phyloP scores from a whole-genome alignment of 2,113 vertebrate species.

The Eptatretus burgeri region DNA sequence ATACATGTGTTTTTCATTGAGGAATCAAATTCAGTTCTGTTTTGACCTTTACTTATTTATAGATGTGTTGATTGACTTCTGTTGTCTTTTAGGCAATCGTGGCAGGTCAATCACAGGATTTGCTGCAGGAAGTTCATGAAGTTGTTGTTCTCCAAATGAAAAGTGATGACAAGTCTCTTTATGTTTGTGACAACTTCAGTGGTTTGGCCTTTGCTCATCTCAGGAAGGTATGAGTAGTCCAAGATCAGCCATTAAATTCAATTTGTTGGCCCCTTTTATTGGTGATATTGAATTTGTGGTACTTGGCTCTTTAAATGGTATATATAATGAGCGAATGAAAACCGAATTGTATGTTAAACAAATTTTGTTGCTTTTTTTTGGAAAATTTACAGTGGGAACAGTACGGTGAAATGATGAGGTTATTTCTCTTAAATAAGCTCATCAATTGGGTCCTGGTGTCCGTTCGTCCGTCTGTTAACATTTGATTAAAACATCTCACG shows the following conservation, averaged over 20 bases:
- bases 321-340: background rate
- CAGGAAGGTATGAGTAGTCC: conserved; percentile 26
- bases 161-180: conserved; percentile 58
- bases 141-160: conserved; percentile 27
- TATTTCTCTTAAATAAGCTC: too few relatives aligned
- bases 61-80: too few relatives aligned
- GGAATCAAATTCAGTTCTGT: too few relatives aligned
- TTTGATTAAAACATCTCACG: too few relatives aligned
- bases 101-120: conserved; percentile 38
- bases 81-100: too few relatives aligned
- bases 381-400: background rate
- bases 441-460: too few relatives aligned
- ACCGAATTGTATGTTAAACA: rapidly evolving
- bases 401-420: background rate
- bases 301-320: rapidly evolving
- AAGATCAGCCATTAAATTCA: background rate
- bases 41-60: too few relatives aligned
- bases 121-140: conserved; percentile 41
- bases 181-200: conserved; percentile 52
- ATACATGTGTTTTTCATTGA: too few relatives aligned
- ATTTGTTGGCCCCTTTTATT: background rate
- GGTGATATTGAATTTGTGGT: background rate
- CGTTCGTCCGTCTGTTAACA: too few relatives aligned
- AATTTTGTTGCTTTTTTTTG: background rate
- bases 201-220: conserved; percentile 43